Evolutionary conservation across 2,113 vertebrate genomes (phyloP).

Genomic region (Tenrec ecaudatus): DNA sequence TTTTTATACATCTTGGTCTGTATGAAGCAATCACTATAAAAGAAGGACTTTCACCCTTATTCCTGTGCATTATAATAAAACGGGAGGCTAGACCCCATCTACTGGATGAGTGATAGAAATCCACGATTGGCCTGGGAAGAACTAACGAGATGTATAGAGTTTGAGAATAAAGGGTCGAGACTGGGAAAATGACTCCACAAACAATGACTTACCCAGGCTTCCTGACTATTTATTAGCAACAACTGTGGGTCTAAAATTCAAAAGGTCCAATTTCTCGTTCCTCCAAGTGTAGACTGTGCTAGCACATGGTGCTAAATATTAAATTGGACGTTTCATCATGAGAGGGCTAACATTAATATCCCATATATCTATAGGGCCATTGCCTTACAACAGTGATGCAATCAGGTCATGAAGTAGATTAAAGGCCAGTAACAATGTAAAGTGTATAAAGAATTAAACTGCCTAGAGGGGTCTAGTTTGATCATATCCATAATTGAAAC

Average conservation of each 20-base stretch:
- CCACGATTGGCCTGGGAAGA: background rate
- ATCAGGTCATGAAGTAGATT: background rate
- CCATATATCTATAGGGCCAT: background rate
- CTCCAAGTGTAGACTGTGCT: background rate
- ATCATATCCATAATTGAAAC: conserved; percentile 11
- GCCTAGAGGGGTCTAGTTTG: background rate
- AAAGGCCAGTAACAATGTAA: background rate
- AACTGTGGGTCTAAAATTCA: background rate
- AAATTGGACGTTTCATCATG: background rate
- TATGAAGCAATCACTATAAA: background rate
- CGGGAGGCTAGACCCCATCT: background rate
- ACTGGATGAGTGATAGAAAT: background rate
- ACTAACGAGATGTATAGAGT: background rate
- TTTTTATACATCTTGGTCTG: background rate
- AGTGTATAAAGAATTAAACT: conserved; percentile 27
- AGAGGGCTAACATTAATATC: background rate
- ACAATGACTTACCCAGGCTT: background rate
- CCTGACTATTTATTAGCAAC: background rate
- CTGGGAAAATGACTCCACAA: background rate
- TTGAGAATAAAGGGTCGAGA: background rate
- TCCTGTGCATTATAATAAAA: background rate
- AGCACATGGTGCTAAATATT: background rate
- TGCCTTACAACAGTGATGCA: background rate
- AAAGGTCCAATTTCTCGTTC: background rate
- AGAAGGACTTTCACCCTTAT: background rate